These are phyloP conservation scores for Euwallacea fornicatus DNA, from an alignment of 1,140 invertebrate species.

Conservation along the genomic window DNA sequence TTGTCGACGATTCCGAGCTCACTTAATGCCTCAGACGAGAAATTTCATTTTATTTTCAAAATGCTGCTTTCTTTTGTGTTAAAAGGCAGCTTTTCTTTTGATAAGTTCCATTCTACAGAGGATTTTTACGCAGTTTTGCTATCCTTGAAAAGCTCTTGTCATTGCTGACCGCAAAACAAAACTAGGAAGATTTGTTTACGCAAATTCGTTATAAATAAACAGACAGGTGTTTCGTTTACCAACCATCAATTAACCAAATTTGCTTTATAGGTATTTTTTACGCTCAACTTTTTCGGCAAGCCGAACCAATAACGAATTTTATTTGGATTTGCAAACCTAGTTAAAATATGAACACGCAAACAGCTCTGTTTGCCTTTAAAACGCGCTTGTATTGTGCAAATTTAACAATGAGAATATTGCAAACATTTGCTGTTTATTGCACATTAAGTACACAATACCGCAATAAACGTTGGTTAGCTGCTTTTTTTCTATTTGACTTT, in stretches of 20 bases:
- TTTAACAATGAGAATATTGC: constrained; percentile 11
- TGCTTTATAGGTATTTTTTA: constrained; percentile 1
- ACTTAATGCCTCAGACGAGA: no score
- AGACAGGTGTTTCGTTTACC: not conserved
- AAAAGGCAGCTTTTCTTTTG: no score
- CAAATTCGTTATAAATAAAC: constrained; percentile 3
- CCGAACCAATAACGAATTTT: constrained; percentile 12
- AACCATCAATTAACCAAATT: constrained; percentile 1
- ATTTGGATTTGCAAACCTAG: constrained; percentile 1
- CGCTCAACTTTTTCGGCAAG: not conserved
- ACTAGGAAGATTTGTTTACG: no score
- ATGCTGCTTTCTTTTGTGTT: no score
- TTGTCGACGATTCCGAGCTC: no score
- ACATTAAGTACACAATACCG: not conserved
- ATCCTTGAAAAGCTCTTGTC: no score
- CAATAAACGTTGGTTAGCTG: not conserved
- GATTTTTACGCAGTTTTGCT: no score
- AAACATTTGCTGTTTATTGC: constrained; percentile 14
- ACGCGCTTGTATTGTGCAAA: constrained; percentile 13
- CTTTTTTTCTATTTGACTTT: not conserved
- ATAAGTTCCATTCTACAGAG: no score
- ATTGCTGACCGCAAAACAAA: no score
- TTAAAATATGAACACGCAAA: constrained; percentile 11
- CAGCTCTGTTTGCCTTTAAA: constrained; percentile 6
- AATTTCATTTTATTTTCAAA: no score